These are phyloP conservation scores for Rhaphigaster nebulosa DNA, from an alignment of 2,888 invertebrate genomes.

Conservation along the genomic window DNA sequence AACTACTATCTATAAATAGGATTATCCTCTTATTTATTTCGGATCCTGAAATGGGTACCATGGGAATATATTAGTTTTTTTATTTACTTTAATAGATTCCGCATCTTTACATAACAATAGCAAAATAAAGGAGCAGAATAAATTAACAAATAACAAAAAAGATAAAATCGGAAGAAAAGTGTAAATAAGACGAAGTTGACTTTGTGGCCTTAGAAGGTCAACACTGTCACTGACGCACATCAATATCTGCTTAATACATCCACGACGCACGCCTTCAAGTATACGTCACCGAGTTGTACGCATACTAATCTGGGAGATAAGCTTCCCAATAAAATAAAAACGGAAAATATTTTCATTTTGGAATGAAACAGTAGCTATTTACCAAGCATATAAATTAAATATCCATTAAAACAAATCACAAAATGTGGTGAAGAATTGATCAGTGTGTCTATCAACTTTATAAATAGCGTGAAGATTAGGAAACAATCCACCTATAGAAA, in stretches of 20 bases:
- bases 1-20: no score
- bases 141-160: background rate
- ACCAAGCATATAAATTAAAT: no score
- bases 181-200: background rate
- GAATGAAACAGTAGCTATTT: no score
- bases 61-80: no score
- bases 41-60: no score
- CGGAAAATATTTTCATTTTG: background rate
- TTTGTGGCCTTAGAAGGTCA: background rate
- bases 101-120: background rate
- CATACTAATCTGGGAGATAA: background rate
- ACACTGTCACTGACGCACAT: background rate
- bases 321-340: background rate
- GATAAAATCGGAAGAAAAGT: background rate
- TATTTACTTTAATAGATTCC: no score
- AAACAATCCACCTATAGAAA: no score
- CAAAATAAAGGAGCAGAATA: background rate
- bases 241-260: background rate
- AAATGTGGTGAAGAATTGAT: no score
- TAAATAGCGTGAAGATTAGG: no score
- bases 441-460: no score
- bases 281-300: background rate
- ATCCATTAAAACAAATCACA: no score
- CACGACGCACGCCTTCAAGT: background rate
- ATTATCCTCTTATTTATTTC: no score